Conservation (phyloP, 2,113 vertebrate species). For the Hyperoodon ampullatus region DNA sequence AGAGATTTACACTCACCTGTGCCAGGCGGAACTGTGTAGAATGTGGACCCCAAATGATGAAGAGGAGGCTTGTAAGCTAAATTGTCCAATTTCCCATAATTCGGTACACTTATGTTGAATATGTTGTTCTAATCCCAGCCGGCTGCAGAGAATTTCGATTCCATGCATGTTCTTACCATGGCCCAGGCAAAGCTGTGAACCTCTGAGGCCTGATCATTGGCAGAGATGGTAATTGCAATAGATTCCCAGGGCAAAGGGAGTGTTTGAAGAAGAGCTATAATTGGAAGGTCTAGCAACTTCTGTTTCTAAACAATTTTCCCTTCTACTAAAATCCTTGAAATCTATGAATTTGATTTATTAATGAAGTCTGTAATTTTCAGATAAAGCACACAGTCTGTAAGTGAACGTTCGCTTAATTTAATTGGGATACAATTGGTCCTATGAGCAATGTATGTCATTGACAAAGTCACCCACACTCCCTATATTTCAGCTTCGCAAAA, state of each 20-base stretch:
- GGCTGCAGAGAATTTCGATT: background rate
- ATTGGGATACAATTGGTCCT: background rate
- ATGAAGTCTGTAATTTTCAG: background rate
- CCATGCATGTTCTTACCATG: rapidly evolving
- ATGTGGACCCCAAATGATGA: background rate
- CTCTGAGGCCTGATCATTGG: background rate
- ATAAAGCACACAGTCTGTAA: background rate
- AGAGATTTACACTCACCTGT: background rate
- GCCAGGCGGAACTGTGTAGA: background rate
- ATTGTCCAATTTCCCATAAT: background rate
- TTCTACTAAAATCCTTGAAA: background rate
- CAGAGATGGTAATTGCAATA: background rate
- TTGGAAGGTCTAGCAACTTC: background rate
- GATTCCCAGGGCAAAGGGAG: background rate
- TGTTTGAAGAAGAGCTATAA: background rate
- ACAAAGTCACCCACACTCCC: background rate
- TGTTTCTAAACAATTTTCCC: background rate
- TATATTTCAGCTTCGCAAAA: background rate
- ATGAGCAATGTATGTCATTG: background rate
- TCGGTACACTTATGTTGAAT: background rate
- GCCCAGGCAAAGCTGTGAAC: too few species aligned
- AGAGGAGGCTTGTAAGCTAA: background rate
- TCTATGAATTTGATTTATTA: background rate
- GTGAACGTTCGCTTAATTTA: background rate
- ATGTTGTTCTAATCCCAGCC: background rate